These are phyloP conservation scores for Epinotia ramella DNA, from an alignment of 2,888 invertebrate genomes.

Conservation along the genomic window DNA sequence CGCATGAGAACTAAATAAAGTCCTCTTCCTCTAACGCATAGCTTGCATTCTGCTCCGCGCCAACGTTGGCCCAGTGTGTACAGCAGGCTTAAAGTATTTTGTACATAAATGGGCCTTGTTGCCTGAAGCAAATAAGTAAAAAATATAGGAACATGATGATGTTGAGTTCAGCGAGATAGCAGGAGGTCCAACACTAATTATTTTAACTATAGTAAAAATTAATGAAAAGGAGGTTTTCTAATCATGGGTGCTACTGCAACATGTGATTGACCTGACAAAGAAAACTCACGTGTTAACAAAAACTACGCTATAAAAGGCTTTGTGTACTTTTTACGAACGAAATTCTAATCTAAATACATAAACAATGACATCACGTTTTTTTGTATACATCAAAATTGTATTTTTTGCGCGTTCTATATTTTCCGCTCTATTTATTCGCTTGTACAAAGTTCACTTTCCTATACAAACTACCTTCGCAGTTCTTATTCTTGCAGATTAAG, in stretches of 20 bases:
- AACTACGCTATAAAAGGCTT: not conserved
- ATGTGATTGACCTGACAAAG: conserved; percentile 33
- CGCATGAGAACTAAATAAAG: too few relatives aligned
- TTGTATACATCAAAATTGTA: conserved; percentile 47
- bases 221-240: not conserved
- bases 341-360: conserved; percentile 41
- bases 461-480: not conserved
- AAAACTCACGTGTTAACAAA: not conserved
- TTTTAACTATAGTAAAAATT: not conserved
- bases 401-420: conserved; percentile 50
- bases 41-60: too few relatives aligned
- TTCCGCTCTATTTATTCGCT: conserved; percentile 58
- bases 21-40: too few relatives aligned
- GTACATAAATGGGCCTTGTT: too few relatives aligned
- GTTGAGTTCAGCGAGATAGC: not conserved
- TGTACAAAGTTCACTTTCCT: conserved; percentile 51
- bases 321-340: conserved; percentile 20
- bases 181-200: not conserved
- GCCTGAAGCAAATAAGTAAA: too few relatives aligned
- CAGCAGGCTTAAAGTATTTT: too few relatives aligned
- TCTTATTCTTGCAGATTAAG: conserved; percentile 4
- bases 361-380: conserved; percentile 44
- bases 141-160: too few relatives aligned
- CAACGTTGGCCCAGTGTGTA: too few relatives aligned
- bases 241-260: not conserved